Percentiles rank a stretch among this genome's conserved stretches.
Conservation (phyloP, 1,140 invertebrate genomes). For the Chymomyza costata region DNA sequence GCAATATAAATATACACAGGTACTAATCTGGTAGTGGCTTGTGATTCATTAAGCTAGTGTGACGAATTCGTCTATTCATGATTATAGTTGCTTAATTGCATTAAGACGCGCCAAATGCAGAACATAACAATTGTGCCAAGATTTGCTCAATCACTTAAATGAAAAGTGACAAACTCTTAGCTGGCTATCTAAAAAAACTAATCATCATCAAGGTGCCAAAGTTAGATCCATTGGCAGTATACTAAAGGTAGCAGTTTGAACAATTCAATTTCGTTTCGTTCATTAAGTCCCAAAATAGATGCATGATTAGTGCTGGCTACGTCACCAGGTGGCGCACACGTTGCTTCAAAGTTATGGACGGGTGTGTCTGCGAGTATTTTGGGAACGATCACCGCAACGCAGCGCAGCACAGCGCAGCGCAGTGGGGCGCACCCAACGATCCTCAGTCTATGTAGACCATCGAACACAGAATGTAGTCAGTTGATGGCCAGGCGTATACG, state of each 20-base stretch:
- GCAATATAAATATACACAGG: no score
- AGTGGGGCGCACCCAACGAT: constrained; percentile 50
- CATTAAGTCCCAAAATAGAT: constrained; percentile 56
- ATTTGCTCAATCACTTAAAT: no score
- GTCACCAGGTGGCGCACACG: constrained; percentile 59
- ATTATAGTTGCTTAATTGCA: constrained; percentile 41
- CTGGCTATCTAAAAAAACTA: constrained; percentile 16
- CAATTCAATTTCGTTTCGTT: constrained; percentile 54
- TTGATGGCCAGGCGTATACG: constrained; percentile 12
- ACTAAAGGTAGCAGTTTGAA: constrained; percentile 23
- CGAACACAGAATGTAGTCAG: constrained; percentile 48
- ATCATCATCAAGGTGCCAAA: constrained; percentile 13
- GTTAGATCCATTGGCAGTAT: constrained; percentile 28
- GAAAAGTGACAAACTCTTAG: no score
- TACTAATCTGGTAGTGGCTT: not conserved
- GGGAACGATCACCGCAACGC: constrained; percentile 24
- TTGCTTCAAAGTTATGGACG: constrained; percentile 35
- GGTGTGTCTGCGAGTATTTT: constrained; percentile 47
- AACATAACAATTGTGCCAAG: constrained; percentile 14
- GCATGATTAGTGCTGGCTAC: constrained; percentile 63
- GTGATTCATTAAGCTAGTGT: constrained; percentile 56
- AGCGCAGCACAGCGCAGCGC: constrained; percentile 36
- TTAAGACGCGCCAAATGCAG: constrained; percentile 46
- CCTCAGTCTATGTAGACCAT: constrained; percentile 57
- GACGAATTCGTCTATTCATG: constrained; percentile 48